Evolutionary conservation across 1,140 invertebrate species (phyloP).

Genomic region (Drosophila sproati): DNA sequence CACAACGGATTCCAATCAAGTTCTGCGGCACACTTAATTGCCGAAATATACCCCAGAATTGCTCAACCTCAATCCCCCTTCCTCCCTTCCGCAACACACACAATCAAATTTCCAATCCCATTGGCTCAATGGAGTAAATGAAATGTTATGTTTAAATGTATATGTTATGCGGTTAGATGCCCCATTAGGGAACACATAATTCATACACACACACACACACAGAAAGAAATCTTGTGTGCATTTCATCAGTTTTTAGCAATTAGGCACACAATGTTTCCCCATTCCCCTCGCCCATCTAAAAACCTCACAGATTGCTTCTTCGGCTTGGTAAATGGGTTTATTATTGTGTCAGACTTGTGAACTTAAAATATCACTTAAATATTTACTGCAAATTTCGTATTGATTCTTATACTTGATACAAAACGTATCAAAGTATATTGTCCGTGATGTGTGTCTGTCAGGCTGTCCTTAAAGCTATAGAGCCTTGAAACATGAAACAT

Average conservation of each 20-base stretch:
- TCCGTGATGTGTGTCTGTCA: too few relatives aligned
- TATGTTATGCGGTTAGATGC: constrained; percentile 1
- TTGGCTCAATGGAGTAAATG: too few relatives aligned
- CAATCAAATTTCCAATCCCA: too few relatives aligned
- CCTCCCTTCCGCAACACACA: neutral
- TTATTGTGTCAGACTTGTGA: neutral
- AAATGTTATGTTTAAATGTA: neutral
- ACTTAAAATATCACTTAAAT: neutral
- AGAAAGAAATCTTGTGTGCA: constrained; percentile 26
- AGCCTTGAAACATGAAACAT: too few relatives aligned
- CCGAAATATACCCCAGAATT: constrained; percentile 16
- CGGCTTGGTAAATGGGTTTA: neutral
- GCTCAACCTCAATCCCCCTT: too few relatives aligned
- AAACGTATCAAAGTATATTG: too few relatives aligned
- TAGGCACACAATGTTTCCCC: constrained; percentile 19
- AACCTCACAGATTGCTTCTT: neutral
- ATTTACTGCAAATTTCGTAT: too few relatives aligned
- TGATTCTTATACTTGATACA: too few relatives aligned
- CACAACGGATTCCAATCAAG: constrained; percentile 74
- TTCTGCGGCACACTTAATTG: constrained; percentile 71
- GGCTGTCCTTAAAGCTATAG: too few relatives aligned
- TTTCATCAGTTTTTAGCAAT: constrained; percentile 47
- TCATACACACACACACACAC: neutral
- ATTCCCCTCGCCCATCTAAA: neutral
- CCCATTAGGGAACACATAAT: neutral